Conservation (phyloP, 2,888 invertebrate species). For the Drosophila pseudotakahashii region DNA sequence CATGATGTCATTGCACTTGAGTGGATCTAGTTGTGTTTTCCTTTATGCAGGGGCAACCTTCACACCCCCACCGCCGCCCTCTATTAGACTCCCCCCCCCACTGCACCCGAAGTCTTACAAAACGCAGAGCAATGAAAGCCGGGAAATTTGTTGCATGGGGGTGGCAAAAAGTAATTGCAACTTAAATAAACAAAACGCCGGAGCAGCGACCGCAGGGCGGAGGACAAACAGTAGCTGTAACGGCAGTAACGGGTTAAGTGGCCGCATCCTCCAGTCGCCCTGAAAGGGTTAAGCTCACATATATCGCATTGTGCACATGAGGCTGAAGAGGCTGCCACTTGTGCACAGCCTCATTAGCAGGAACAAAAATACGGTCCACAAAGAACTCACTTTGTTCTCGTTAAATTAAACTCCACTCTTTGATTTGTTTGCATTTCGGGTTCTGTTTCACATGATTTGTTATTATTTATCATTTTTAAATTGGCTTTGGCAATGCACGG, state of each 20-base stretch:
- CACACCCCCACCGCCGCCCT: slow-evolving; percentile 5
- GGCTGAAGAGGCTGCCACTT: slow-evolving; percentile 66
- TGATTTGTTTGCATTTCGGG: slow-evolving; percentile 26
- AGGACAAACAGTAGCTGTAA: slow-evolving; percentile 50
- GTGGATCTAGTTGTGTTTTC: slow-evolving; percentile 37
- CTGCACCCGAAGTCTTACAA: slow-evolving; percentile 24
- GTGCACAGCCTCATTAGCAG: slow-evolving; percentile 66
- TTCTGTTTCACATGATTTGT: slow-evolving; percentile 39
- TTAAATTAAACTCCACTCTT: slow-evolving; percentile 29
- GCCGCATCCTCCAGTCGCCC: slow-evolving; percentile 42
- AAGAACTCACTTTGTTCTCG: slow-evolving; percentile 44
- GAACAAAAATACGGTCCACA: slow-evolving; percentile 52
- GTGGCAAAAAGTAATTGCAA: slow-evolving; percentile 73
- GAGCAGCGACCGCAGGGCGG: slow-evolving; percentile 40
- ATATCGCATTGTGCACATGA: slow-evolving; percentile 10
- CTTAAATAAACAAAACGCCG: slow-evolving; percentile 71
- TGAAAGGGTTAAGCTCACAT: slow-evolving; percentile 42
- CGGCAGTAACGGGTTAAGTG: slow-evolving; percentile 47
- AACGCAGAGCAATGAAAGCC: slow-evolving; percentile 37
- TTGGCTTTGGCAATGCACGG: slow-evolving; percentile 31
- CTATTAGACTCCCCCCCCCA: background rate
- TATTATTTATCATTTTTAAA: slow-evolving; percentile 49
- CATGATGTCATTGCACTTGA: slow-evolving; percentile 59
- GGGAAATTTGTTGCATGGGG: slow-evolving; percentile 56
- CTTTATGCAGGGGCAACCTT: slow-evolving; percentile 24